Base-by-base conservation (phyloP, 2,888 invertebrate genomes). In the Lamellibrachia columna region DNA sequence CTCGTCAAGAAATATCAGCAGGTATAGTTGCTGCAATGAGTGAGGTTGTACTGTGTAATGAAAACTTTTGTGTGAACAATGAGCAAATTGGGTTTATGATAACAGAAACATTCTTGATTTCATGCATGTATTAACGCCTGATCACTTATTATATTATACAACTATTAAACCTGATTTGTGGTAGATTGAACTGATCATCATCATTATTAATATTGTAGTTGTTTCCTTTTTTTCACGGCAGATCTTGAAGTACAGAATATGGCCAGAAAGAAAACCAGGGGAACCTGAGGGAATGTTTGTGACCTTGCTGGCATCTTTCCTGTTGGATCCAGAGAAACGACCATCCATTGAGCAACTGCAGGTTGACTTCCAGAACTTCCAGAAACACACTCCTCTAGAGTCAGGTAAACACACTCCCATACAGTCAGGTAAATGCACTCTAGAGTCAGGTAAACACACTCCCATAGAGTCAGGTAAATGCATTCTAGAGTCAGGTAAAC, bases 211-310 rank as follows among this genome's bases (percentile, higher is more conserved):
- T 75, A 75, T 1, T 11, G n/a, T 75, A 22, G 11, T 22, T 75
- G 22, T 75, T 22, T 75, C 22, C 15, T 75, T 22, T 40, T 40
- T 15, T 15, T 75, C 75, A 75, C 75, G 15, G 75, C 75, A 75
- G 75, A 75, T 75, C 75, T 75, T 75, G 75, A 75, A 75, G 75
- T 75, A 75, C 75, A 75, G 22, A 75, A n/a, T 75, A 15, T 75
- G 75, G 75, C 75, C 22, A 22, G 75, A 75, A 22, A 11, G 75
- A 75, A 75, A 75, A 6, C 75, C 75, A 1, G 75, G 75, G n/a
- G 75, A 75, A 75, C 75, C 75, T 11, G 75, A 75, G n/a, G 75
- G 15, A n/a, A 75, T 75, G 75, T 75, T 75, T n/a, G 15, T 75
- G 22, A 22, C 75, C 75, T 75, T 75, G 75, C 75, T 75, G 11